phyloP scores from a whole-genome alignment of 2,888 invertebrate species.

The Argyresthia goedartella region DNA sequence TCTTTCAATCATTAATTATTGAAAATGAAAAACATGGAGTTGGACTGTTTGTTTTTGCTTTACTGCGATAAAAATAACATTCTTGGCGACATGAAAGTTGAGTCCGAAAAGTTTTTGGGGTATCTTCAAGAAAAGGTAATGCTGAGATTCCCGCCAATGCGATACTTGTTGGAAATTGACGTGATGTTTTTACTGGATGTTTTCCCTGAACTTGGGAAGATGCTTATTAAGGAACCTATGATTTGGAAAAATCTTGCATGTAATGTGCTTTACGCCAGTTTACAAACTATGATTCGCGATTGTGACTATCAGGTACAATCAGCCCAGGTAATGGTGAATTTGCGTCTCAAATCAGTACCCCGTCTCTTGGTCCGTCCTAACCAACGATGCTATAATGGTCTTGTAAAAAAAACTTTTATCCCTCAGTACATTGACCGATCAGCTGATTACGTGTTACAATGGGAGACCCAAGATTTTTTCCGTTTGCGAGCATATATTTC shows the following conservation, averaged over 20 bases:
- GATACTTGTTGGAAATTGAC: conserved; percentile 40
- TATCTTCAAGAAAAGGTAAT: conserved; percentile 27
- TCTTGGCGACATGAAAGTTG: conserved; percentile 32
- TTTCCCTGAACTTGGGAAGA: conserved; percentile 31
- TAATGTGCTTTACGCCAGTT: conserved; percentile 41
- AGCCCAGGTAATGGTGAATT: conserved; percentile 34
- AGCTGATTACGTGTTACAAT: too few relatives aligned
- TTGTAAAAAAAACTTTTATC: too few relatives aligned
- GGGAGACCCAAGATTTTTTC: too few relatives aligned
- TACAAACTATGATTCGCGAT: conserved; percentile 27
- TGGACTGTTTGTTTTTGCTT: conserved; percentile 37
- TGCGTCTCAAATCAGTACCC: conserved; percentile 40
- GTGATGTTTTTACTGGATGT: conserved; percentile 40
- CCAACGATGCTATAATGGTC: conserved; percentile 24
- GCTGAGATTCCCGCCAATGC: conserved; percentile 43
- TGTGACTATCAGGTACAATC: conserved; percentile 20
- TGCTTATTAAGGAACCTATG: conserved; percentile 42
- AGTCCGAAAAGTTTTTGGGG: conserved; percentile 32
- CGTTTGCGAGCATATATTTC: too few relatives aligned
- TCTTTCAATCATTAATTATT: too few relatives aligned
- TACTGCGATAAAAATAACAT: conserved; percentile 44
- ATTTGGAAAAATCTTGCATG: conserved; percentile 35
- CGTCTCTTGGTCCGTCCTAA: conserved; percentile 21
- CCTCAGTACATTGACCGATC: too few relatives aligned
- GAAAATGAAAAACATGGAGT: conserved; percentile 25